Evolutionary conservation across 2,797 vertebrate species (phyloP), one percentile per base, ranked within the genome.

Genomic region (Euthynnus affinis): DNA sequence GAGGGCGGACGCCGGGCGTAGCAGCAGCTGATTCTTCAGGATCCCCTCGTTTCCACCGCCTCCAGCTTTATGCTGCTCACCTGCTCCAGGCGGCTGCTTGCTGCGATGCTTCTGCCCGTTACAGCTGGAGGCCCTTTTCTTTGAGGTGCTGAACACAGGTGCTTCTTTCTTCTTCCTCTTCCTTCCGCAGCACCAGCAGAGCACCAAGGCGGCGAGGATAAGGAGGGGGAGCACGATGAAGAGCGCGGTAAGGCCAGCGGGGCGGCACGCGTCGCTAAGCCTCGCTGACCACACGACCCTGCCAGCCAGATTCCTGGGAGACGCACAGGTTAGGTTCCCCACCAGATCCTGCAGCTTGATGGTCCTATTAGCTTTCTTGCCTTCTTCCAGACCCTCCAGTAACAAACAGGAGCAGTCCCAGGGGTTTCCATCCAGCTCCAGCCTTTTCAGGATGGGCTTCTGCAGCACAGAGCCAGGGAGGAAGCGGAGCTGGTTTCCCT

Each of bases 331-430:
- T 53, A 95, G 17, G 63, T 94, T 94, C 17, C 91, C 92, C 44
- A 94, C 32, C 5, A 94, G 67, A 15, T 78, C 77, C 62, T 84
- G 73, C 51, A 91, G 61, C 52, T 25, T 75, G 20, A 76, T 74
- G 61, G 88, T 92, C 74, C 89, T 84, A 48, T 92, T 90, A 2
- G 73, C 49, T 5, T 72, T 66, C 29, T 3, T 20, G 65, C 74
- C 84, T 2, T 73, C 82, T 62, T 92, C 90, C 77, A 97, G 68
- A 40, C 18, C 84, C 56, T 94, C 93, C 48, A 96, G 55, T 3
- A 97, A 81, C 23, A 83, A 25, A 14, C 97, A 98, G 55, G 95
- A 95, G 84, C 97, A 98, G 52, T 95, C 95, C 96, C 96, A 96
- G 37, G 80, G 94, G 84, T 98, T 98, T 51, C 94, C 94, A 34